Percentiles rank a stretch among this genome's conserved stretches.
Evolutionary conservation across 37 sponge, comb jelly and placozoan species (phyloP).

Genomic region (Geodia barretti): DNA sequence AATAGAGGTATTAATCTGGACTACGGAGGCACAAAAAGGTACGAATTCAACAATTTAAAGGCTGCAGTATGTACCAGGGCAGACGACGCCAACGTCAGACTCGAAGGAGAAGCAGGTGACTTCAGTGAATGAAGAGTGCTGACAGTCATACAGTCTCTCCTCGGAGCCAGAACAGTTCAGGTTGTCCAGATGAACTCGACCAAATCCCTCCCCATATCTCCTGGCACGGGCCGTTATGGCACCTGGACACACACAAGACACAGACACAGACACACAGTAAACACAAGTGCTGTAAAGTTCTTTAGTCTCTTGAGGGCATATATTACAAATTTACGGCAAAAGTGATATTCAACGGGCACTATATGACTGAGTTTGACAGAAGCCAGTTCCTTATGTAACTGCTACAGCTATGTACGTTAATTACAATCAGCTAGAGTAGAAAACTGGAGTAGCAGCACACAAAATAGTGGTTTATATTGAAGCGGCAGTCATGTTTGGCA

Average conservation of each 20-base stretch:
- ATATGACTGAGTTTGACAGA: too few species aligned
- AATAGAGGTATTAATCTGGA: too few species aligned
- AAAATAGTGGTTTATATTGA: too few species aligned
- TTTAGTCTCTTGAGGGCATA: background rate
- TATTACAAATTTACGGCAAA: background rate
- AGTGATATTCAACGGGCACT: background rate
- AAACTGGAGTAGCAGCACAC: background rate
- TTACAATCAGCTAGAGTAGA: background rate
- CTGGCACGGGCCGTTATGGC: background rate
- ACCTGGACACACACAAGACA: background rate
- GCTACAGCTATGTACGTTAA: too few species aligned
- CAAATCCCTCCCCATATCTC: background rate
- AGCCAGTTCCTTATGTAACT: background rate
- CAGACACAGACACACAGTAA: background rate
- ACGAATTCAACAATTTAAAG: too few species aligned
- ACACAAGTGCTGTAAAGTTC: too few species aligned
- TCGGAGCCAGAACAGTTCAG: conserved; percentile 11
- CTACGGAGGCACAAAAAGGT: too few species aligned
- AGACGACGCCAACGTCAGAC: conserved; percentile 4
- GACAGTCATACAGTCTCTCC: background rate
- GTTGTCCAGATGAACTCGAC: background rate
- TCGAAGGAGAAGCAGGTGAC: background rate
- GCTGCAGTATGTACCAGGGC: background rate
- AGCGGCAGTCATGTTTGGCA: too few species aligned
- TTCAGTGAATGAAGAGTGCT: background rate